phyloP scores from a whole-genome alignment of 1,140 invertebrate genomes.

The Drosophila nikananu region DNA sequence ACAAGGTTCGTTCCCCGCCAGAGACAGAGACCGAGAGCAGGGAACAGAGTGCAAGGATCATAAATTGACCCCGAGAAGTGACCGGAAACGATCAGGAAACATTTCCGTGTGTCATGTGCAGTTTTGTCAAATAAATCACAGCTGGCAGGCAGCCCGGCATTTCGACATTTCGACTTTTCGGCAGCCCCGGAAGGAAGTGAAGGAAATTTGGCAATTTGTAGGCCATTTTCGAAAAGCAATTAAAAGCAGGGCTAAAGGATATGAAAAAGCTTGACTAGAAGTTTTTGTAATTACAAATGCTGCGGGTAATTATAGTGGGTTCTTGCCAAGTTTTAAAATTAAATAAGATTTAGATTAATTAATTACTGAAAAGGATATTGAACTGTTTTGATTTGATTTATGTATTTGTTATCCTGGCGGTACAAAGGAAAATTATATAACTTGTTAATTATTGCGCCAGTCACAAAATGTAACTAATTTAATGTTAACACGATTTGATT shows the following conservation, averaged over 20 bases:
- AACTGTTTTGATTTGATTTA: too few relatives aligned
- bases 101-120: slow-evolving; percentile 39
- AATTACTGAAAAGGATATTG: not conserved
- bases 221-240: slow-evolving; percentile 21
- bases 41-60: slow-evolving; percentile 21
- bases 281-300: not conserved
- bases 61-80: slow-evolving; percentile 40
- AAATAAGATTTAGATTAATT: not conserved
- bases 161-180: slow-evolving; percentile 6
- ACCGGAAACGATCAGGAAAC: slow-evolving; percentile 38
- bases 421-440: too few relatives aligned
- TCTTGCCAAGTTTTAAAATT: not conserved
- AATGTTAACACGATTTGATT: too few relatives aligned
- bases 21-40: not conserved
- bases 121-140: slow-evolving; percentile 39
- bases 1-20: slow-evolving; percentile 12
- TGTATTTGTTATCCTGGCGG: too few relatives aligned
- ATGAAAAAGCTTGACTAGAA: not conserved
- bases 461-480: too few relatives aligned
- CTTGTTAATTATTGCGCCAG: too few relatives aligned
- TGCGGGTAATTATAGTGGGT: not conserved
- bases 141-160: not conserved
- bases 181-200: not conserved
- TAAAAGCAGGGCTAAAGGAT: slow-evolving; percentile 5
- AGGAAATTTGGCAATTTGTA: slow-evolving; percentile 19